Evolutionary conservation across 2,888 invertebrate genomes (phyloP).

Genomic region (Epinotia ramella): DNA sequence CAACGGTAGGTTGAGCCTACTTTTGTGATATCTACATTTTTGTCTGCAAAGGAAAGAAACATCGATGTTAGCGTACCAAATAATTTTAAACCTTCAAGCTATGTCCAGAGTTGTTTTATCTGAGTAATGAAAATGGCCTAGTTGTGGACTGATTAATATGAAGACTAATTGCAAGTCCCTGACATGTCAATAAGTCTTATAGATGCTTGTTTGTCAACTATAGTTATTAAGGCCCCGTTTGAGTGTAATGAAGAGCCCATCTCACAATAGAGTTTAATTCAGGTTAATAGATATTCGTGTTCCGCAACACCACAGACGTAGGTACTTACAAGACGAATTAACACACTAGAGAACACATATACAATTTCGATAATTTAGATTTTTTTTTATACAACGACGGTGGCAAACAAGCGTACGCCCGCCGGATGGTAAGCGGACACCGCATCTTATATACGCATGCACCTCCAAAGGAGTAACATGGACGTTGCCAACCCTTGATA

Average conservation of each 20-base stretch:
- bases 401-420: no score
- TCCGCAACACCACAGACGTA: constrained; percentile 56
- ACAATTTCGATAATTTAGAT: constrained; percentile 39
- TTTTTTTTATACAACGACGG: no score
- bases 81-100: constrained; percentile 52
- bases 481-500: no score
- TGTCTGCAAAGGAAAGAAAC: constrained; percentile 79
- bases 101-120: constrained; percentile 69
- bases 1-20: constrained; percentile 68
- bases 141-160: constrained; percentile 47
- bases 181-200: constrained; percentile 56
- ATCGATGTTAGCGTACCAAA: constrained; percentile 58
- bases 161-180: constrained; percentile 54
- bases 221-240: constrained; percentile 61
- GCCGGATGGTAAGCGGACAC: no score
- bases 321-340: no score
- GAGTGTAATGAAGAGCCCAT: constrained; percentile 66
- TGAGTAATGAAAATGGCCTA: constrained; percentile 43
- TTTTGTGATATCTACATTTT: constrained; percentile 80
- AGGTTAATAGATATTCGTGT: constrained; percentile 70
- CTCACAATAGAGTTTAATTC: constrained; percentile 70
- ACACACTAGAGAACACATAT: not conserved
- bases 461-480: no score
- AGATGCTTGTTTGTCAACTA: constrained; percentile 59
- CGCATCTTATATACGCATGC: no score